These are phyloP conservation scores for Thera britannica DNA, from an alignment of 2,888 invertebrate species.

Conservation along the genomic window DNA sequence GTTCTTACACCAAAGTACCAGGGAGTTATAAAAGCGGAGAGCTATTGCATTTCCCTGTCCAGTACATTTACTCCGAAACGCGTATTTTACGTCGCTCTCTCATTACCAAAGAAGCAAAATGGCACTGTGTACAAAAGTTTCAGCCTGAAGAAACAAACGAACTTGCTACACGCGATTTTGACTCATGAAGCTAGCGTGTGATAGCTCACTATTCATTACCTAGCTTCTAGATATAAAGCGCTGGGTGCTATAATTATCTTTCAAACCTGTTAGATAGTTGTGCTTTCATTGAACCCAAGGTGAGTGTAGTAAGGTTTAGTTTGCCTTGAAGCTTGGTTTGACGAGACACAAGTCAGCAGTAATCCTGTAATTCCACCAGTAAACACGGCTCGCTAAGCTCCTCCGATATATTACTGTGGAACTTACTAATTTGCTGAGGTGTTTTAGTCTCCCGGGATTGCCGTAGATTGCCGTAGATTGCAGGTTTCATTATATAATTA, in stretches of 20 bases:
- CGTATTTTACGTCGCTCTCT: slow-evolving; percentile 21
- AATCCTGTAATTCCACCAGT: slow-evolving; percentile 33
- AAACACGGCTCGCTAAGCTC: slow-evolving; percentile 33
- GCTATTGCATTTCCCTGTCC: slow-evolving; percentile 35
- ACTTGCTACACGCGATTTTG: slow-evolving; percentile 5
- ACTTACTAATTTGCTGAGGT: slow-evolving; percentile 43
- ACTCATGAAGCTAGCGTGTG: neutral
- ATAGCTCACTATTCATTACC: slow-evolving; percentile 4
- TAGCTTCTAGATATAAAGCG: slow-evolving; percentile 1
- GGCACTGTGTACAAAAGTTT: slow-evolving; percentile 3
- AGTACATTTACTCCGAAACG: slow-evolving; percentile 25
- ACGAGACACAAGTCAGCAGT: slow-evolving; percentile 12
- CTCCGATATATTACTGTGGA: slow-evolving; percentile 48
- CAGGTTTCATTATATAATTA: slow-evolving; percentile 32
- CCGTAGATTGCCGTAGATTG: slow-evolving; percentile 8
- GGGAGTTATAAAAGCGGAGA: slow-evolving; percentile 33
- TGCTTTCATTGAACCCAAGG: slow-evolving; percentile 5
- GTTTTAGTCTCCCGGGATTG: slow-evolving; percentile 34
- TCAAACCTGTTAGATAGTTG: neutral
- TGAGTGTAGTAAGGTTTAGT: slow-evolving; percentile 4
- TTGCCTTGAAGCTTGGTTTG: neutral
- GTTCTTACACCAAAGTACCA: slow-evolving; percentile 32
- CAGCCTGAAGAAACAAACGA: neutral
- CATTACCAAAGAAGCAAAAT: slow-evolving; percentile 20
- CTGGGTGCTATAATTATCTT: neutral